Evolutionary conservation across 92 coral and sea anemone genomes (phyloP).

Genomic region (Parazoanthus swiftii): DNA sequence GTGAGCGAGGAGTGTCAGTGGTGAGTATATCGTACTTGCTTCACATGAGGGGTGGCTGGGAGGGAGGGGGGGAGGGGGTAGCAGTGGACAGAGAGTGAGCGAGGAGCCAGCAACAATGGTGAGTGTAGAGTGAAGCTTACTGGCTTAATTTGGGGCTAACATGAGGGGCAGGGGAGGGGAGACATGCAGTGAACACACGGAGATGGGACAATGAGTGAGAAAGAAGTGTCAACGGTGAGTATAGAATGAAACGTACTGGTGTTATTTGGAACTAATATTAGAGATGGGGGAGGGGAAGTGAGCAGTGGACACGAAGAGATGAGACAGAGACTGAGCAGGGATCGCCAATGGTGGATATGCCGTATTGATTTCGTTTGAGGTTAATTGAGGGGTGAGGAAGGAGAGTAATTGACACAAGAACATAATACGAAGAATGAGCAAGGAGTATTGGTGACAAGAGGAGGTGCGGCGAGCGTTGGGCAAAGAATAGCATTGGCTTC

Average conservation of each 20-base stretch:
- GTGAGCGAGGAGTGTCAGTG: conserved; percentile 97
- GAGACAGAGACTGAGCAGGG: background rate
- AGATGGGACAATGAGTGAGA: background rate
- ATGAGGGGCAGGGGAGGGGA: background rate
- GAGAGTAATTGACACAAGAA: background rate
- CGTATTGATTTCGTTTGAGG: too few relatives aligned
- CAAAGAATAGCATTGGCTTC: too few relatives aligned
- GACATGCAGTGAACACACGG: background rate
- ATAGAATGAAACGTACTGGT: background rate
- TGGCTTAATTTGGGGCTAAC: background rate
- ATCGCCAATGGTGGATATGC: too few relatives aligned
- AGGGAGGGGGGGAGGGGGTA: background rate
- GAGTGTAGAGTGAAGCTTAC: background rate
- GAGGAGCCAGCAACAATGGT: background rate
- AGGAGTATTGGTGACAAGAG: background rate
- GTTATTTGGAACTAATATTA: background rate
- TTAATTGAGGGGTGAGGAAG: background rate
- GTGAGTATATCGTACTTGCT: conserved; percentile 39
- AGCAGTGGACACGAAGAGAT: background rate
- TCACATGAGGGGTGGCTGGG: background rate
- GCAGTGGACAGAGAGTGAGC: background rate
- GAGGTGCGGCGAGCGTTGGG: too few relatives aligned
- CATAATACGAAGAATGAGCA: background rate
- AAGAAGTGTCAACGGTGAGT: background rate
- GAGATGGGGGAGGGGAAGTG: background rate